Base-by-base conservation (phyloP, 2,888 invertebrate species). In the Calameuta idolon region DNA sequence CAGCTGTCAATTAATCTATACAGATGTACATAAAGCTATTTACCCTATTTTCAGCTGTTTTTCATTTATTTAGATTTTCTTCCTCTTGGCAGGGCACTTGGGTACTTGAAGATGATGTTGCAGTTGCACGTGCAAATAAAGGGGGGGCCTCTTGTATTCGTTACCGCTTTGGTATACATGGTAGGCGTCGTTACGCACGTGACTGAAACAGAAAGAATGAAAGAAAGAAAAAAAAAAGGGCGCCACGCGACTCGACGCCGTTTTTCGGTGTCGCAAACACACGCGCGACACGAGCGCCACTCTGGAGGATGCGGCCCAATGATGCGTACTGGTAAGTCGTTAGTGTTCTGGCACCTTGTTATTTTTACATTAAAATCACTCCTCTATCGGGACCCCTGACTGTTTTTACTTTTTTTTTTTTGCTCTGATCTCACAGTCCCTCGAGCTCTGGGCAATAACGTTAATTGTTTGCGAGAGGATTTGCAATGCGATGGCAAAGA, bases 351-450 rank as follows among this genome's bases (percentile, higher is more conserved):
- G 84, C 82, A 83, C 83, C 86, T 87, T 85, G 86, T 89, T 89
- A 89, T 89, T 89, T 89, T 88, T 87, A 83, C 85, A 89, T 89
- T 88, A 87, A 89, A 89, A 87, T 86, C 86, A 83, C 80, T 85
- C 84, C 83, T 83, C 75, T 78, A 33, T 71, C 3, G 71, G 71
- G 71, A 31, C 71, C 71, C 71, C 33, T 71, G 12, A 15, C 71
- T 71, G 55, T 55, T 55, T 55, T 34, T 34, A 23, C 71, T 71
- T 34, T 71, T 34, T 69, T 34, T 69, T 69, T 5, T 33, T 4
- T 69, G 2, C 4, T 71, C 9, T 23, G 11, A 23, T 23, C 85
- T 85, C 79, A 80, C 79, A 74, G 79, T 76, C 77, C 79, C 77
- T 31, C 83, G 81, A 79, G 73, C 77, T 34, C 37, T 79, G 35